phyloP scores from a whole-genome alignment of 2,797 vertebrate species.

The Syndactyla subalaris region DNA sequence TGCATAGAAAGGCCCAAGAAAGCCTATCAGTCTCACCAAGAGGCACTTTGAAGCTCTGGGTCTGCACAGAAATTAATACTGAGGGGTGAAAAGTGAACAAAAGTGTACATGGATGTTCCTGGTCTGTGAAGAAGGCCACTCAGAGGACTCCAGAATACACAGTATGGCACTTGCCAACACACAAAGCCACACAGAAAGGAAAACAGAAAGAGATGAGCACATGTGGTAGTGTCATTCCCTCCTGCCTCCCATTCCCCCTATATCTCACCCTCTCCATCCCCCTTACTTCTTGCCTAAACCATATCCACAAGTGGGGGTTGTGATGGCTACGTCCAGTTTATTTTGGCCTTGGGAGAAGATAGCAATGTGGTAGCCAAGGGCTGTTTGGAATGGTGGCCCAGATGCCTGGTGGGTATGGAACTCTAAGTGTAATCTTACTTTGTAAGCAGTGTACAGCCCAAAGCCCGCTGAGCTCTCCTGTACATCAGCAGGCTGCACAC shows the following conservation, averaged over 20 bases:
- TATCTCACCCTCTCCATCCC: not conserved
- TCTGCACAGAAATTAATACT: not conserved
- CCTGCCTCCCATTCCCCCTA: not conserved
- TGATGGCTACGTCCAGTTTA: not conserved
- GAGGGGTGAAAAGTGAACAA: not conserved
- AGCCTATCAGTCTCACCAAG: not conserved
- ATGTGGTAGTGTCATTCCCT: not conserved
- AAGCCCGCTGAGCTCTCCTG: not conserved
- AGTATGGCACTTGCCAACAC: not conserved
- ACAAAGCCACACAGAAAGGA: not conserved
- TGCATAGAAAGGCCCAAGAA: not conserved
- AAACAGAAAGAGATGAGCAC: not conserved
- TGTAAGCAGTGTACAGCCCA: not conserved
- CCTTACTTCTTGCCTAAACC: not conserved
- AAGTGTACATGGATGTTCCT: not conserved
- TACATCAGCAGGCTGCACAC: not conserved
- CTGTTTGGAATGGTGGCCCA: not conserved
- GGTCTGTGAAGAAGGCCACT: not conserved
- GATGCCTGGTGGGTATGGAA: not conserved
- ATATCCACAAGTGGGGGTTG: not conserved
- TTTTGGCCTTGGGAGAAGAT: not conserved
- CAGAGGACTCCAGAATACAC: not conserved
- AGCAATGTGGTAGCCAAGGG: not conserved
- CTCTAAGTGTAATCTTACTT: not conserved
- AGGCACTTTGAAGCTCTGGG: not conserved